Conservation (phyloP, 2,888 invertebrate species). For the Eristalinus aeneus region DNA sequence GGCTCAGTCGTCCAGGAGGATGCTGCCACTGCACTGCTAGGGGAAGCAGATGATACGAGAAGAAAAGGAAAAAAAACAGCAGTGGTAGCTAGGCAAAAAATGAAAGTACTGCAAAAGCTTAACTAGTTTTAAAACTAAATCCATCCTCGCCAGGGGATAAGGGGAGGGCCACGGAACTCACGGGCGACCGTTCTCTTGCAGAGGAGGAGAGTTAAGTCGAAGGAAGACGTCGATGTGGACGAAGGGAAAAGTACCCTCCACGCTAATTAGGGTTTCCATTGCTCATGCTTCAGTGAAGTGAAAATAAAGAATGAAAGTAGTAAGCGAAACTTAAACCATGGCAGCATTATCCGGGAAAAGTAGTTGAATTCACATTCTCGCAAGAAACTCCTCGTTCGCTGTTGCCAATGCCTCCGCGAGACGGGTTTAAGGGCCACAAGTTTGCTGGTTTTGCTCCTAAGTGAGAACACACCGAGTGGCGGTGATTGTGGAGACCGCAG, state of each 20-base stretch:
- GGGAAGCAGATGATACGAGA: background rate
- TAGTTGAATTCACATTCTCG: slow-evolving; percentile 35
- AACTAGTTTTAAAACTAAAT: slow-evolving; percentile 70
- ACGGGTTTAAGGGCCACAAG: background rate
- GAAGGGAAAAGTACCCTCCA: slow-evolving; percentile 24
- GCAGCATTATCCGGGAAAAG: slow-evolving; percentile 54
- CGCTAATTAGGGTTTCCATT: slow-evolving; percentile 70
- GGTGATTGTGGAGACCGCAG: background rate
- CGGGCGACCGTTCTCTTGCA: background rate
- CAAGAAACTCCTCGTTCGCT: background rate
- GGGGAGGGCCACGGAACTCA: slow-evolving; percentile 7
- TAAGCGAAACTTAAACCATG: slow-evolving; percentile 52
- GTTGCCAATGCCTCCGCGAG: background rate
- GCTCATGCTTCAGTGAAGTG: slow-evolving; percentile 66
- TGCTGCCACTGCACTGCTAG: slow-evolving; percentile 2
- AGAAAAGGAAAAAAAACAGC: slow-evolving; percentile 2
- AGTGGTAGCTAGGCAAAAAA: background rate
- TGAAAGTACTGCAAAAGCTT: slow-evolving; percentile 52
- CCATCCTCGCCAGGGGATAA: slow-evolving; percentile 38
- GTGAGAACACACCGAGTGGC: background rate
- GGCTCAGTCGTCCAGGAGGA: slow-evolving; percentile 32
- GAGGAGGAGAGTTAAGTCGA: background rate
- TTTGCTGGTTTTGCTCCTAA: background rate
- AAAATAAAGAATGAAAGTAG: slow-evolving; percentile 50
- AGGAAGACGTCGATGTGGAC: background rate